Percentiles rank a stretch among this genome's conserved stretches.
These are phyloP conservation scores for Salarias fasciatus DNA, from an alignment of 2,797 vertebrate genomes.

Conservation along the genomic window DNA sequence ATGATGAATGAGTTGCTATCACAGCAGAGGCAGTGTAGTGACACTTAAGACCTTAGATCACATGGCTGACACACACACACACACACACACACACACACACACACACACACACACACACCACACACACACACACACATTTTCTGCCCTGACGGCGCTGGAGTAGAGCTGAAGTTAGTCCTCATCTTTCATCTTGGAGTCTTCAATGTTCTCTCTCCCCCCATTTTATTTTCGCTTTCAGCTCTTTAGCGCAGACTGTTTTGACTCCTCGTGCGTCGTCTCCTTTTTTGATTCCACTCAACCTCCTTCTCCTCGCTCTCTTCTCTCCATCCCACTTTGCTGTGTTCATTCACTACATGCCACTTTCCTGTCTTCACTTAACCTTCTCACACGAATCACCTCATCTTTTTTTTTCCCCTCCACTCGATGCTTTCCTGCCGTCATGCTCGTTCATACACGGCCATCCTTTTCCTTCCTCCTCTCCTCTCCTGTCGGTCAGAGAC, in stretches of 20 bases:
- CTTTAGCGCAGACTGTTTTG: not conserved
- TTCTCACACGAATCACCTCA: not conserved
- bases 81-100: slow-evolving; percentile 22
- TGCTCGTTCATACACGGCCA: not conserved
- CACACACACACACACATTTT: not conserved
- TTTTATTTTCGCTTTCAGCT: slow-evolving; percentile 11
- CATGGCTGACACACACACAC: slow-evolving; percentile 49
- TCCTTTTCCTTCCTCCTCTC: slow-evolving; percentile 5
- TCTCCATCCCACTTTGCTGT: not conserved
- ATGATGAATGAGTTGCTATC: slow-evolving; percentile 77
- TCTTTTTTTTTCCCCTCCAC: not conserved
- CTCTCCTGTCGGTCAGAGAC: slow-evolving; percentile 25
- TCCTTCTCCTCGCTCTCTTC: not conserved
- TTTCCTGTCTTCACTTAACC: not conserved
- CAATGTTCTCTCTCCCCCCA: slow-evolving; percentile 1
- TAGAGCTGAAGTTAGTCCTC: slow-evolving; percentile 42
- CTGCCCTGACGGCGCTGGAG: slow-evolving; percentile 24
- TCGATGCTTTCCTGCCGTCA: not conserved
- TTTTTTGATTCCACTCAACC: not conserved
- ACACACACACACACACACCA: slow-evolving; percentile 20
- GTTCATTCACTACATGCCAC: not conserved
- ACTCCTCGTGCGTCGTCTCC: not conserved
- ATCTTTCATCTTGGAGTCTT: slow-evolving; percentile 42
- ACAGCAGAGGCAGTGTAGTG: slow-evolving; percentile 72
- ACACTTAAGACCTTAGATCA: slow-evolving; percentile 78